phyloP scores from a whole-genome alignment of 2,797 vertebrate species.

The Neopelma chrysocephalum region DNA sequence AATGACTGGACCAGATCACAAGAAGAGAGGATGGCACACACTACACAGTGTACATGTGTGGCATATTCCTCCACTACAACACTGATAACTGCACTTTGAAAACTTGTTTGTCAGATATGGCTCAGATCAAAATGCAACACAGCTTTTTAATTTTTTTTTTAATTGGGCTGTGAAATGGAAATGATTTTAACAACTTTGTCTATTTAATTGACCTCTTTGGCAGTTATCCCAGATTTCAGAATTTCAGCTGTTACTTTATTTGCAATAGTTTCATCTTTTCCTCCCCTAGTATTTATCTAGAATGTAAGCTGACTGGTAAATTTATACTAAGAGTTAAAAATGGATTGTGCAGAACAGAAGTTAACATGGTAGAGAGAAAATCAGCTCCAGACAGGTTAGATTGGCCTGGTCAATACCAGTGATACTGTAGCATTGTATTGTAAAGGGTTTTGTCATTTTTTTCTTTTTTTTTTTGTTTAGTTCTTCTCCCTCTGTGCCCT shows the following conservation, averaged over 20 bases:
- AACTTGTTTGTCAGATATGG: not conserved
- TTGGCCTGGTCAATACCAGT: not conserved
- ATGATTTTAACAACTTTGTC: not conserved
- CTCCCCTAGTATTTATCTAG: not conserved
- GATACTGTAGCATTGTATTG: not conserved
- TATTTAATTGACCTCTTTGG: not conserved
- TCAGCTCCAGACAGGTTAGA: not conserved
- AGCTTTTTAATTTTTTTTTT: not conserved
- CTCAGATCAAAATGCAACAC: not conserved
- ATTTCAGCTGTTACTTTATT: conserved; percentile 16
- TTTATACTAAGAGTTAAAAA: not conserved
- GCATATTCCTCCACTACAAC: not conserved
- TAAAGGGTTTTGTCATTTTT: not conserved
- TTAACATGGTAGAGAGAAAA: not conserved
- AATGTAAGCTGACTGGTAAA: not conserved
- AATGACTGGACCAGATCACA: not conserved
- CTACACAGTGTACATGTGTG: rapidly evolving
- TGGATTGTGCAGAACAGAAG: not conserved
- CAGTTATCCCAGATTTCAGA: not conserved
- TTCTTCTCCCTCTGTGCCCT: not conserved
- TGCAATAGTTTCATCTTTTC: not conserved
- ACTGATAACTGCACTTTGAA: not conserved
- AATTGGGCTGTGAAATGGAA: not conserved
- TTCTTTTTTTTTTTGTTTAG: not conserved
- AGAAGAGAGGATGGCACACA: not conserved